Conservation (phyloP, 2,797 vertebrate species). For the Melanotaenia trifasciata region DNA sequence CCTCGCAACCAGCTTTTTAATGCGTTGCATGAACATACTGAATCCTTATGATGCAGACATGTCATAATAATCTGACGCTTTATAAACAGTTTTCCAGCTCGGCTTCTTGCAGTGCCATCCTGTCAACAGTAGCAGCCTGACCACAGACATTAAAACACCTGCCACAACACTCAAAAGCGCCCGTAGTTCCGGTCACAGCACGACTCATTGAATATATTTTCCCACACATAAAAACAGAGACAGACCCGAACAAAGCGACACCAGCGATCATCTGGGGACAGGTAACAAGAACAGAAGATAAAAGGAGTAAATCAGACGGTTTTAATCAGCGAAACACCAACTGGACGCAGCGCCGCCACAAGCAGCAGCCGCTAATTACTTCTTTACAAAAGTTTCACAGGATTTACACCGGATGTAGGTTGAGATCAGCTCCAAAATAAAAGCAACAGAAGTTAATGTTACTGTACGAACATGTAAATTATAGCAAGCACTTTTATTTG, state of each 20-base stretch:
- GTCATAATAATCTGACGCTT: neutral
- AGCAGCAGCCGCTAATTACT: slow-evolving; percentile 10
- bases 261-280: neutral
- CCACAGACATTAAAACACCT: neutral
- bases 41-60: neutral
- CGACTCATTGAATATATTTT: neutral
- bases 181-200: neutral
- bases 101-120: neutral
- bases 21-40: neutral
- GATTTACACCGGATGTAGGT: neutral
- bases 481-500: neutral
- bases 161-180: neutral
- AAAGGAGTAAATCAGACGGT: neutral
- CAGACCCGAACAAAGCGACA: neutral
- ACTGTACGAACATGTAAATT: fast-evolving
- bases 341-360: slow-evolving; percentile 1
- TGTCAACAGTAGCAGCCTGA: neutral
- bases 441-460: fast-evolving
- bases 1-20: neutral
- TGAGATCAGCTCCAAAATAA: slow-evolving; percentile 27
- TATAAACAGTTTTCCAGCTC: neutral
- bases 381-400: neutral
- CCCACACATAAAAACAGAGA: neutral
- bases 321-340: slow-evolving; percentile 5
- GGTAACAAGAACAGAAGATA: neutral